These are phyloP conservation scores for Drosophila gunungcola DNA, from an alignment of 1,140 invertebrate species.

Conservation along the genomic window DNA sequence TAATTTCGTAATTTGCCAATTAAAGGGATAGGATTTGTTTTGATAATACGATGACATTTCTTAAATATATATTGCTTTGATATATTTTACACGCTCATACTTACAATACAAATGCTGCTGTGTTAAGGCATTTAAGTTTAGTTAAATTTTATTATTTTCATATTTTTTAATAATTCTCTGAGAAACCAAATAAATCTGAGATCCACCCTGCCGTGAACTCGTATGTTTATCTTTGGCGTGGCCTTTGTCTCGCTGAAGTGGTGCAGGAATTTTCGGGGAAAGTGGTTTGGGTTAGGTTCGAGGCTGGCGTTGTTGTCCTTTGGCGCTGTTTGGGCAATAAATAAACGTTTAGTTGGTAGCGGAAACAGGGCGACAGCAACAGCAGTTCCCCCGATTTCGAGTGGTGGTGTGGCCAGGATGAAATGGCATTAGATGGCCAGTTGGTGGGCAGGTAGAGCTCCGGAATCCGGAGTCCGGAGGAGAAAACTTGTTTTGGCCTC, in stretches of 20 bases:
- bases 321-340: constrained; percentile 79
- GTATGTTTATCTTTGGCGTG: constrained; percentile 76
- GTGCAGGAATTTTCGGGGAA: constrained; percentile 23
- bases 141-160: too few relatives aligned
- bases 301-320: constrained; percentile 55
- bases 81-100: too few relatives aligned
- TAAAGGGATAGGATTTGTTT: too few relatives aligned
- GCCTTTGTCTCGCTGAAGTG: constrained; percentile 79
- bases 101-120: too few relatives aligned
- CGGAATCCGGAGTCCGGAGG: background rate
- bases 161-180: too few relatives aligned
- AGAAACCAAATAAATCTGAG: background rate
- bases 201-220: constrained; percentile 28
- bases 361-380: constrained; percentile 76
- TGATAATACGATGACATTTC: too few relatives aligned
- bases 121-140: background rate
- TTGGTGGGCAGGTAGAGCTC: background rate
- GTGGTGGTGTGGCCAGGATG: constrained; percentile 1
- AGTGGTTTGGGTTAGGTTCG: background rate
- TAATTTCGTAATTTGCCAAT: too few relatives aligned
- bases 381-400: constrained; percentile 58
- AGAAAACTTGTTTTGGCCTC: constrained; percentile 58
- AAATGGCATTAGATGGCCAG: constrained; percentile 13
- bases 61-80: too few relatives aligned
- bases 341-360: constrained; percentile 79